These are phyloP conservation scores for Cochlearius cochlearius DNA, from an alignment of 2,113 vertebrate genomes.

Conservation along the genomic window DNA sequence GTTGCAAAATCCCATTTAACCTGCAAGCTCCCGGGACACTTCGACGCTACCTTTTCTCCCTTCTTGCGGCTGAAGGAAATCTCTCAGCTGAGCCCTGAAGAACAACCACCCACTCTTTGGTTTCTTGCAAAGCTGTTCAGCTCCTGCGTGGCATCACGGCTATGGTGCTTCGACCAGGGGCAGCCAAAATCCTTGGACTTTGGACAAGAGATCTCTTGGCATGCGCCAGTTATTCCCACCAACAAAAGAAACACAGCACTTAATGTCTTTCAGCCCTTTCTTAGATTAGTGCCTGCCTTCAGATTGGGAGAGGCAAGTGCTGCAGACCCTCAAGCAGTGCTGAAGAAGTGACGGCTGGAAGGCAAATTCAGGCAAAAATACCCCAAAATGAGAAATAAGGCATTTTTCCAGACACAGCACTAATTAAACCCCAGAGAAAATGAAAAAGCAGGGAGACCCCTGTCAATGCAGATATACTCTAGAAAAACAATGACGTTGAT, in stretches of 20 bases:
- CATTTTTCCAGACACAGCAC: background rate
- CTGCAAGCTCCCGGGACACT: background rate
- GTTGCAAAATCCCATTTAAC: background rate
- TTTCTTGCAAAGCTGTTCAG: background rate
- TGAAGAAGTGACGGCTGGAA: background rate
- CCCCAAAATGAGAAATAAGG: background rate
- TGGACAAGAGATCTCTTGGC: background rate
- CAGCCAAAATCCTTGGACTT: background rate
- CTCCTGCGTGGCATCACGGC: background rate
- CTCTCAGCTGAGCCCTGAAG: background rate
- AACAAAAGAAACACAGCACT: background rate
- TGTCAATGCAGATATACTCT: background rate
- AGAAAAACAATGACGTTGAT: background rate
- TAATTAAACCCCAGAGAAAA: background rate
- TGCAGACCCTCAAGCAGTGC: background rate
- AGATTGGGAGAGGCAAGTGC: background rate
- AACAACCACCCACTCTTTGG: fast-evolving
- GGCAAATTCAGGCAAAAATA: background rate
- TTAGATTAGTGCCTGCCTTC: background rate
- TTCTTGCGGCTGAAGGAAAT: background rate
- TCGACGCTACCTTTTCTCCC: background rate
- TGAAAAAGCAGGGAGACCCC: background rate
- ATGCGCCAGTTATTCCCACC: background rate
- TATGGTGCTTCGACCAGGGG: fast-evolving
- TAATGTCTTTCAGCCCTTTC: background rate